Evolutionary conservation across 2,888 invertebrate genomes (phyloP).

Genomic region (Leptopilina myrica): DNA sequence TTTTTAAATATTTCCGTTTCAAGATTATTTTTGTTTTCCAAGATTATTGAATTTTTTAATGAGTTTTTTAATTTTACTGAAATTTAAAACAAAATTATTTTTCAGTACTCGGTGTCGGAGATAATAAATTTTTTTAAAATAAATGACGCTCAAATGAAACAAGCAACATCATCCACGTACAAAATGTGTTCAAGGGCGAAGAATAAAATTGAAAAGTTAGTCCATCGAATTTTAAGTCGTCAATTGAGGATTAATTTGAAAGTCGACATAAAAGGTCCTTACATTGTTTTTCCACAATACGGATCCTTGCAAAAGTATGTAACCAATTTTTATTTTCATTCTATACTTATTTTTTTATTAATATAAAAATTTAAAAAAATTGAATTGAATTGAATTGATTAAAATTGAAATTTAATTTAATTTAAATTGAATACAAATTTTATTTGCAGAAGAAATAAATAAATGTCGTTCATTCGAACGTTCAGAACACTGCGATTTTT

Average conservation of each 20-base stretch:
- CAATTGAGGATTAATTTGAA: constrained; percentile 83
- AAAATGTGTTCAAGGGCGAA: constrained; percentile 65
- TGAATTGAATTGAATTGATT: too few relatives aligned
- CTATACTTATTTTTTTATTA: not conserved
- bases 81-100: constrained; percentile 52
- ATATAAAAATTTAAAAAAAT: not conserved
- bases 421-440: not conserved
- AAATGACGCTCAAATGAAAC: constrained; percentile 77
- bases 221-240: constrained; percentile 79
- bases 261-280: constrained; percentile 86
- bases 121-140: constrained; percentile 84
- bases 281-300: constrained; percentile 86
- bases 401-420: not conserved
- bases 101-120: constrained; percentile 85
- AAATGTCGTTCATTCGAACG: too few relatives aligned
- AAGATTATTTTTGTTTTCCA: too few relatives aligned
- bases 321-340: constrained; percentile 10
- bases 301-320: constrained; percentile 83
- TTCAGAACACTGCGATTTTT: too few relatives aligned
- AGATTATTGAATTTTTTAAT: too few relatives aligned
- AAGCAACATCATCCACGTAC: constrained; percentile 71
- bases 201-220: constrained; percentile 73
- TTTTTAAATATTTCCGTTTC: too few relatives aligned
- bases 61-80: too few relatives aligned
- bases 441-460: too few relatives aligned